Evolutionary conservation across 2,888 invertebrate species (phyloP).

Genomic region (Lasioglossum calceatum): DNA sequence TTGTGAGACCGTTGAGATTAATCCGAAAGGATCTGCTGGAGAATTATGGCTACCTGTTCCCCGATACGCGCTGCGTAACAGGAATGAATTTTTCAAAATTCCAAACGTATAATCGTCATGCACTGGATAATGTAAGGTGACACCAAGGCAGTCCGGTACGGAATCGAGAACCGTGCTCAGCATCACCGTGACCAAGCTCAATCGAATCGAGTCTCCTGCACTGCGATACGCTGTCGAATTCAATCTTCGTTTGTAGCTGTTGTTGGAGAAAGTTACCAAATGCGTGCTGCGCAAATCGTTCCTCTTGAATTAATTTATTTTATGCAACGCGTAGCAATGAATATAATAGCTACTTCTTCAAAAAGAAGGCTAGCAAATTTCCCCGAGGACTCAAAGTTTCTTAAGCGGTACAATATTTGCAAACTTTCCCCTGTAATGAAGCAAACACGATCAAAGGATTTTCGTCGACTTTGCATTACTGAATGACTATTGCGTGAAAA

Average conservation of each 20-base stretch:
- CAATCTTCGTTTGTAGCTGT: neutral
- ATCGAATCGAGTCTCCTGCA: conserved; percentile 7
- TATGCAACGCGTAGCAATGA: neutral
- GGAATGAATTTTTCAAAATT: conserved; percentile 70
- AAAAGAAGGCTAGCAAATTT: neutral
- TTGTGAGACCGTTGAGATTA: neutral
- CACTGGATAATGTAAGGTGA: conserved; percentile 77
- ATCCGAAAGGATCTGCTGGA: neutral
- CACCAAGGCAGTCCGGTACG: conserved; percentile 71
- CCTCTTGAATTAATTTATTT: neutral
- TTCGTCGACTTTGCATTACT: neutral
- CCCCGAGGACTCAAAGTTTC: neutral
- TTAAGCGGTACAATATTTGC: neutral
- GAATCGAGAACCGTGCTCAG: conserved; percentile 57
- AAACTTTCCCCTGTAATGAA: neutral
- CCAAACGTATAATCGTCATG: conserved; percentile 73
- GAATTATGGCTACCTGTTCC: conserved; percentile 18
- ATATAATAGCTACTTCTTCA: neutral
- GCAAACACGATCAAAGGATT: neutral
- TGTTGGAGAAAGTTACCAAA: neutral
- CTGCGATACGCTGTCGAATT: conserved; percentile 6
- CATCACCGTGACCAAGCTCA: conserved; percentile 24
- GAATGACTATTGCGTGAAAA: neutral
- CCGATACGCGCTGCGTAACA: conserved; percentile 53
- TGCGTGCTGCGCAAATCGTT: neutral